Conservation (phyloP, 2,797 vertebrate genomes). For the Graptemys geographica region DNA sequence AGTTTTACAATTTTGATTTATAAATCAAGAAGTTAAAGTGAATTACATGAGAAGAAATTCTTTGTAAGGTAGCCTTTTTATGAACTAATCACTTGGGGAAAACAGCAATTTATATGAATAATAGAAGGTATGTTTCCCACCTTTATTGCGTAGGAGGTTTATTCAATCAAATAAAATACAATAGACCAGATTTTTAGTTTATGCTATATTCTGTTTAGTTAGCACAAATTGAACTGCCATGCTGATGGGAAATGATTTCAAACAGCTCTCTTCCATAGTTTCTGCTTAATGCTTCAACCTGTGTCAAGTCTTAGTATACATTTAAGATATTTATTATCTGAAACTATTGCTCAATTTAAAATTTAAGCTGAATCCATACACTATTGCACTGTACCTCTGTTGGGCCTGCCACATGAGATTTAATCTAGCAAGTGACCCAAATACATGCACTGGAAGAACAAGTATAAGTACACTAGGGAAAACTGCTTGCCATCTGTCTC, state of each 20-base stretch:
- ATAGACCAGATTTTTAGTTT: not conserved
- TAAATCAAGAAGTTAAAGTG: not conserved
- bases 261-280: not conserved
- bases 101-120: not conserved
- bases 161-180: not conserved
- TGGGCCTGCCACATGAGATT: conserved; percentile 72
- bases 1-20: not conserved
- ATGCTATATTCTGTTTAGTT: conserved; percentile 7
- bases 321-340: conserved; percentile 10
- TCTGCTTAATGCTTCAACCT: not conserved
- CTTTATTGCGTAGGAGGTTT: not conserved
- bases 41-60: not conserved
- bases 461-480: conserved; percentile 69
- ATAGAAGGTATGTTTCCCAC: not conserved
- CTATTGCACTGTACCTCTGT: conserved; percentile 36
- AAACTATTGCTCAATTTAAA: conserved; percentile 56
- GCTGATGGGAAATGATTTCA: not conserved
- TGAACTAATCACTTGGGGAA: not conserved
- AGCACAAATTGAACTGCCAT: conserved; percentile 29
- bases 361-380: not conserved
- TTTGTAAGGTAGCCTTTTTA: not conserved
- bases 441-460: conserved; percentile 70
- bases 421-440: conserved; percentile 81
- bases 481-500: conserved; percentile 79
- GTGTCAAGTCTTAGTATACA: not conserved